Base-by-base conservation (phyloP, 2,113 vertebrate species). In the Cercopithecus mona region DNA sequence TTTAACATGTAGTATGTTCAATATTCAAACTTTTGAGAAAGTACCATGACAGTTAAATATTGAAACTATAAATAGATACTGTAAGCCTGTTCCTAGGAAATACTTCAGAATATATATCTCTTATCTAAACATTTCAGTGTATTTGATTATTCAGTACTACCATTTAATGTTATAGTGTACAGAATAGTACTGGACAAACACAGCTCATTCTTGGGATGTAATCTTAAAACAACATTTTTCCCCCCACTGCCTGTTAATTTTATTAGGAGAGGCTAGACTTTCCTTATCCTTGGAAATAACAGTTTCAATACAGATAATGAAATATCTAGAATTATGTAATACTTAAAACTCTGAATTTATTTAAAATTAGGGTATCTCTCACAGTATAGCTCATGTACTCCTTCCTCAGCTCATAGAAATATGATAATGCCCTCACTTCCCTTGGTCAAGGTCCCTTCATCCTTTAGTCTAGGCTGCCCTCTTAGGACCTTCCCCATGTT, bases 1-100 rank as follows among this genome's bases (percentile, higher is more conserved):
- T 40, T 27, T 52, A 45, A 64, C 1, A 88, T 35, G 23, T 64
- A 90, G 40, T 76, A 25, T 87, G 11, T 70, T 79, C 25, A 91
- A 68, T 84, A 59, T 79, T 80, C 93, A 3, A 89, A 92, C 48
- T 70, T 90, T 80, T 94, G 52, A 88, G 32, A 87, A 93, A 93
- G 43, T 73, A 64, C 73, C 5, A 72, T 84, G 38, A 75, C 50
- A 87, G 48, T 82, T 86, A 90, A 76, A 87, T 13, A 90, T 55
- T 96, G 64, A 96, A 95, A 76, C 43, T 85, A 68, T 17, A 92
- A 83, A 92, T 43, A 38, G 10, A 78, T 66, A 72, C 27, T 52
- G 3, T 55, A 72, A 70, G 3, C 66, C 52, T 64, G 40, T 87
- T 70, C n/a, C 80, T 83, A 6, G 72, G 73, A 90, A 38, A 83